phyloP scores from a whole-genome alignment of 1,140 invertebrate genomes.

The Drosophila triauraria region DNA sequence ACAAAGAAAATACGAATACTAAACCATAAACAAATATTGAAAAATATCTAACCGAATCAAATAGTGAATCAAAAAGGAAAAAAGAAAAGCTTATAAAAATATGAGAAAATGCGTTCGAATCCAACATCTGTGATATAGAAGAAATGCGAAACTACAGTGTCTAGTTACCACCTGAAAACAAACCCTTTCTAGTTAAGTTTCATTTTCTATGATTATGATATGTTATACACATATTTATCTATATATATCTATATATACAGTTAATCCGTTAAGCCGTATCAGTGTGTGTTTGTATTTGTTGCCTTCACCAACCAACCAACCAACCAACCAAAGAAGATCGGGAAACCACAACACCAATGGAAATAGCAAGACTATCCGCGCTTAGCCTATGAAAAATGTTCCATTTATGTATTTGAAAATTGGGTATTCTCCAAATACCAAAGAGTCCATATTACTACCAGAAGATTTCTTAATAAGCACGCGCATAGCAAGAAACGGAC shows the following conservation, averaged over 20 bases:
- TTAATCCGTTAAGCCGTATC: constrained; percentile 51
- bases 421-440: constrained; percentile 82
- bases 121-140: constrained; percentile 52
- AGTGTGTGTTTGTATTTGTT: constrained; percentile 63
- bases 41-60: constrained; percentile 59
- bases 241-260: constrained; percentile 41
- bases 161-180: constrained; percentile 34
- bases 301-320: constrained; percentile 46
- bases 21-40: constrained; percentile 61
- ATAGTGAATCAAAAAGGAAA: constrained; percentile 37
- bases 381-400: constrained; percentile 52
- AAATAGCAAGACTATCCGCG: constrained; percentile 47
- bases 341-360: constrained; percentile 31
- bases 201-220: constrained; percentile 55
- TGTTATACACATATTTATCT: constrained; percentile 4
- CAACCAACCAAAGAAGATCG: constrained; percentile 37
- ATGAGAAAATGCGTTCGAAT: constrained; percentile 44
- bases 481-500: constrained; percentile 44
- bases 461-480: constrained; percentile 85
- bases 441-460: constrained; percentile 85
- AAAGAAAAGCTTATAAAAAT: constrained; percentile 27
- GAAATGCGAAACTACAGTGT: constrained; percentile 67
- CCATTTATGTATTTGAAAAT: constrained; percentile 42
- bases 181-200: constrained; percentile 59
- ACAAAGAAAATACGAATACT: constrained; percentile 11